A percentile compares a stretch with the other conserved stretches of the same genome.
phyloP scores from a whole-genome alignment of 2,797 vertebrate species.

The Nothura maculosa region DNA sequence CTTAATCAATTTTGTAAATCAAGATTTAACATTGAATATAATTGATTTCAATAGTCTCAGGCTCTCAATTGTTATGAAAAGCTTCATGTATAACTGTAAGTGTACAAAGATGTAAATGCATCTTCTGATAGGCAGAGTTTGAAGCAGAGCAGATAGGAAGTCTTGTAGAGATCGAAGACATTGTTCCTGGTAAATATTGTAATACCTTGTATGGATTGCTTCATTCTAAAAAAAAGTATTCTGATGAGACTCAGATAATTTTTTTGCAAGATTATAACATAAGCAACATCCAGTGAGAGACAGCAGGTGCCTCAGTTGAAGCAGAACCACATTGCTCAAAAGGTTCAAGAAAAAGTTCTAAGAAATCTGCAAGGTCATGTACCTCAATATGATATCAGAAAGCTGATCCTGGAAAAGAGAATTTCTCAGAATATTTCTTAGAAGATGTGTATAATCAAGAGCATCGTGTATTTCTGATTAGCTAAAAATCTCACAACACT shows the following conservation, averaged over 20 bases:
- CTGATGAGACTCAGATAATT: neutral
- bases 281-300: neutral
- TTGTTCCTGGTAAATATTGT: neutral
- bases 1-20: neutral
- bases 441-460: rapidly evolving
- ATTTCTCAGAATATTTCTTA: neutral
- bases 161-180: neutral
- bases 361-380: neutral
- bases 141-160: neutral
- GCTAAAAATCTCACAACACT: neutral
- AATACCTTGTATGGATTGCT: neutral
- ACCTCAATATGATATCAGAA: neutral
- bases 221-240: neutral
- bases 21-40: neutral
- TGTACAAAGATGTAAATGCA: neutral
- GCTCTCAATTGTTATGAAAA: constrained; percentile 5
- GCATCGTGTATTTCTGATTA: neutral
- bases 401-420: neutral
- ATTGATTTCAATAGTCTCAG: neutral
- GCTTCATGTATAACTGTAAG: neutral
- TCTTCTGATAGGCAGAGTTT: neutral
- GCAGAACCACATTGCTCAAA: neutral
- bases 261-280: neutral
- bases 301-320: neutral
- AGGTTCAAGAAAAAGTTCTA: neutral